Evolutionary conservation across 2,888 invertebrate species (phyloP).

Genomic region (Uloborus plumipes): DNA sequence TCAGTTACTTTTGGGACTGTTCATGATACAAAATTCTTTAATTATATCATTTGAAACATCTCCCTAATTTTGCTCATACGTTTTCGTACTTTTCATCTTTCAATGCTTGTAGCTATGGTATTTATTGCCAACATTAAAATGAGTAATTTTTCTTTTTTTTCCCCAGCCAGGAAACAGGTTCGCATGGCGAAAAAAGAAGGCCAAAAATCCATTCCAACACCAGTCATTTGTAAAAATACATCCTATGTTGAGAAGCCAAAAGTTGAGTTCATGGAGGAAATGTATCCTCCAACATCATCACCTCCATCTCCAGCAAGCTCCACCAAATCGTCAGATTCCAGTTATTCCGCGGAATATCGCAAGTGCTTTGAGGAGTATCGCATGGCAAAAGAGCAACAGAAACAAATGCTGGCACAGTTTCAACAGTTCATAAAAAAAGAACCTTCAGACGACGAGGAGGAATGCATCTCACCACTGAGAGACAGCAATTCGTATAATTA

Average conservation of each 20-base stretch:
- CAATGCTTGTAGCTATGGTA: too few relatives aligned
- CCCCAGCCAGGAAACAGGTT: not conserved
- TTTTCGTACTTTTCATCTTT: too few relatives aligned
- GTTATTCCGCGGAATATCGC: not conserved
- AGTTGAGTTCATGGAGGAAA: not conserved
- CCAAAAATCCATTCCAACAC: slow-evolving; percentile 30
- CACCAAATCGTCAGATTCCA: slow-evolving; percentile 1
- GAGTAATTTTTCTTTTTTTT: not conserved
- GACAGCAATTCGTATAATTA: not conserved
- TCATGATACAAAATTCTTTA: too few relatives aligned
- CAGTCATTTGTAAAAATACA: slow-evolving; percentile 39
- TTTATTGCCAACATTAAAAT: not conserved
- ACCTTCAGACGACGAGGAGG: not conserved
- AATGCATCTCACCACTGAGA: not conserved
- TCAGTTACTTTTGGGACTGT: too few relatives aligned
- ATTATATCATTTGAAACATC: too few relatives aligned
- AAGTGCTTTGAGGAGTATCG: slow-evolving; percentile 10
- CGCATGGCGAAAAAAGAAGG: not conserved
- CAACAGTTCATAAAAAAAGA: slow-evolving; percentile 6
- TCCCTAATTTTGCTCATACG: too few relatives aligned
- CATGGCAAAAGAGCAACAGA: not conserved
- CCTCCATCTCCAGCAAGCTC: slow-evolving; percentile 25
- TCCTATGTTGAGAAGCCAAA: slow-evolving; percentile 16
- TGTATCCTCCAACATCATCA: not conserved
- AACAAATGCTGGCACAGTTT: not conserved